Base-by-base conservation (phyloP, 2,113 vertebrate genomes). In the Atlantisia rogersi region DNA sequence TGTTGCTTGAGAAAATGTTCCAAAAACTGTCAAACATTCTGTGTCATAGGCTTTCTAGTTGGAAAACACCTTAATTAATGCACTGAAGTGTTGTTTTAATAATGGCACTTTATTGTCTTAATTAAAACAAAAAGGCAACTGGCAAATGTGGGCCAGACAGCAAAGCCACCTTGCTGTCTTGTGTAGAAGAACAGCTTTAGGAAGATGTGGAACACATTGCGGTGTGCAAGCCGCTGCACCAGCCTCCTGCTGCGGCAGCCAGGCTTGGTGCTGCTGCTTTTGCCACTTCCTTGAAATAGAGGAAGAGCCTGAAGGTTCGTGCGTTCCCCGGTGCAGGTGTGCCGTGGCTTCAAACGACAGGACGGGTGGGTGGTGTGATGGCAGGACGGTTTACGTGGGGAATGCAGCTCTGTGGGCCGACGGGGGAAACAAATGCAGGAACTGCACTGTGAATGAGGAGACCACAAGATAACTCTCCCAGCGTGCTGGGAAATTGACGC, bases 401-500 rank as follows among this genome's bases (percentile, higher is more conserved):
- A 67, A 17, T 42, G 35, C 73, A 69, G 55, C 64, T 77, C 71
- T 80, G 39, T 25, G 22, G 64, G 18, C 68, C 6, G 2, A 5
- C 14, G 8, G 18, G 32, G 50, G 63, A 15, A 53, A n/a, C 4
- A 1, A 14, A 44, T 17, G 22, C 63, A 86, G 67, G 55, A 75
- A 18, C 4, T 1, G 39, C 2, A 1, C 44, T 76, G 12, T 50
- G 35, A 52, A 12, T 9, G 8, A 46, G 24, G 24, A 63, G n/a
- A 11, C 11, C 9, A 24, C 2, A 8, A 1, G 22, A 37, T 39
- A 44, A 2, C 28, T 81, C 6, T 50, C 11, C 20, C 17, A 22
- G 3, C 22, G 21, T 35, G 22, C 4, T 0, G 0, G 53, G 22
- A 62, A 59, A 18, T 17, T 0, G 3, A 28, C 28, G 5, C 15